These are phyloP conservation scores for Trichosurus vulpecula DNA, from an alignment of 2,797 vertebrate species.

Conservation along the genomic window DNA sequence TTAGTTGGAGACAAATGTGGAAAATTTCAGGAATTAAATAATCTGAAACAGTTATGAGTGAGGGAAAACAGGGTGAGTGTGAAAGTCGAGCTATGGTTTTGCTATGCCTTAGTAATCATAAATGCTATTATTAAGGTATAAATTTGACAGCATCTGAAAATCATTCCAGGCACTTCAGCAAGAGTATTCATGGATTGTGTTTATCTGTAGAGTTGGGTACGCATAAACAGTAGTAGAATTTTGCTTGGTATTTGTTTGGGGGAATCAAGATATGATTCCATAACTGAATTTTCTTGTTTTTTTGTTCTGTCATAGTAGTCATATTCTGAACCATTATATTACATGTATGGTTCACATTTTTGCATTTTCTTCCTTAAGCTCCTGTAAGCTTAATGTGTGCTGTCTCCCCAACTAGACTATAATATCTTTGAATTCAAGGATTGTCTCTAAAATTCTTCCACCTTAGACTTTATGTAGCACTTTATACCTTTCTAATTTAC, in stretches of 20 bases:
- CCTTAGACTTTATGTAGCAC: not conserved
- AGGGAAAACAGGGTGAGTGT: slow-evolving; percentile 48
- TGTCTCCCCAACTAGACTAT: slow-evolving; percentile 34
- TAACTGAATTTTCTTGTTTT: slow-evolving; percentile 8
- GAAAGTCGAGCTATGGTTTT: slow-evolving; percentile 32
- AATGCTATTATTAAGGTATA: slow-evolving; percentile 46
- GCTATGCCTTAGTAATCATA: slow-evolving; percentile 13
- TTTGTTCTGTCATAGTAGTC: slow-evolving; percentile 38
- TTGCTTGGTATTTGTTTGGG: slow-evolving; percentile 30
- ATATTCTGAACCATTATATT: slow-evolving; percentile 42
- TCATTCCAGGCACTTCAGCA: slow-evolving; percentile 57
- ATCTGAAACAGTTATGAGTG: slow-evolving; percentile 43
- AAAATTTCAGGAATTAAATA: slow-evolving; percentile 46
- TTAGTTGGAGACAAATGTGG: not conserved
- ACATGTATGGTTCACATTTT: slow-evolving; percentile 45
- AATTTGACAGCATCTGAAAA: slow-evolving; percentile 53
- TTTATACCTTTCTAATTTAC: not conserved
- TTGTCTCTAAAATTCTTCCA: not conserved
- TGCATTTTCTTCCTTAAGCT: slow-evolving; percentile 39
- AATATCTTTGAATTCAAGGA: slow-evolving; percentile 23
- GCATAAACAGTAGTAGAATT: slow-evolving; percentile 27
- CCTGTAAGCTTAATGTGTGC: slow-evolving; percentile 34
- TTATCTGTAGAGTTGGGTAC: slow-evolving; percentile 47
- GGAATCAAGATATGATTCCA: slow-evolving; percentile 36
- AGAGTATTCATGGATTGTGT: slow-evolving; percentile 43